Base-by-base conservation (phyloP, 2,113 vertebrate genomes). In the Hystrix brachyura region DNA sequence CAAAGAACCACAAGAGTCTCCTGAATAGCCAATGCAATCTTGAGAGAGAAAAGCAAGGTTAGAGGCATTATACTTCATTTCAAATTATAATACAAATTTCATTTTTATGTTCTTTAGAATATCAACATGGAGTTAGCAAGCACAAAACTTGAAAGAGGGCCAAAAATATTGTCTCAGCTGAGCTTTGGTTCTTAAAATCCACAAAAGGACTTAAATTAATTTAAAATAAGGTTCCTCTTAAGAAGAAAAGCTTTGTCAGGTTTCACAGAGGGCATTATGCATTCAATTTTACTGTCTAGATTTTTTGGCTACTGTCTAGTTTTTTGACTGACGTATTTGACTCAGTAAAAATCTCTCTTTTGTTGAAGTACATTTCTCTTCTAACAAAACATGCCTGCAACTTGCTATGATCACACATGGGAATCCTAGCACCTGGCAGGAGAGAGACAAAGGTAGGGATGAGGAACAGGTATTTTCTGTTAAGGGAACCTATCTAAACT, bases 91-190 rank as follows among this genome's bases (percentile, higher is more conserved):
- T 55, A 62, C 8, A 71, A 32, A 78, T 89, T 97, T 94, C 48
- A 55, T 78, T 94, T 94, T 89, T 90, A 18, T 46, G 21, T 84
- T 87, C 55, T 96, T 97, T 55, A 90, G 67, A 90, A 87, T 71
- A 48, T 90, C 55, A 90, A 14, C 51, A 51, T 81, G 43, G 29
- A 67, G 3, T 29, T 90, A 78, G 84, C 62, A 90, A 92, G 59
- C 55, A 89, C 6, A 48, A 25, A 32, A 55, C 62, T 87, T 38
- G 13, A 62, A 53, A 72, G 74, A 82, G 34, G 43, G 25, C 34
- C 17, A 80, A 90, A 55, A 59, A 76, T 62, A 85, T 17, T 27
- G 43, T 86, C 25, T 64, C 79, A 92, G 48, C 34, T 82, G 23
- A 79, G 11, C 15, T 79, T 57, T 60, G 60, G 17, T 86, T 71